Conservation (phyloP, 1,140 invertebrate genomes). For the Cheumatopsyche charites region DNA sequence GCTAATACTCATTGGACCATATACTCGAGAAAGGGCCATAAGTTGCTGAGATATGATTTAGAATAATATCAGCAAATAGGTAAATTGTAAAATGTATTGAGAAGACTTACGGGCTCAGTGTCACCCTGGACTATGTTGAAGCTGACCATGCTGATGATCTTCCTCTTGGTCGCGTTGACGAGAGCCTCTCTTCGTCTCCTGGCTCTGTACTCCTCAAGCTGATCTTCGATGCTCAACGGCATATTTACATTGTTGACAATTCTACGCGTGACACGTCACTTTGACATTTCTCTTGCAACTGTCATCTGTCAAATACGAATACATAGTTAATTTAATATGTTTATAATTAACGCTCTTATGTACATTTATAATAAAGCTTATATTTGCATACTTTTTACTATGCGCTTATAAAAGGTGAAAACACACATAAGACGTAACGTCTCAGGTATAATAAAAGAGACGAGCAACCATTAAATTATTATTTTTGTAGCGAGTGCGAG, state of each 20-base stretch:
- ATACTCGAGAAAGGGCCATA: not conserved
- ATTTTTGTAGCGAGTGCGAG: too few relatives aligned
- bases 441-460: too few relatives aligned
- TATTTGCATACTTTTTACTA: too few relatives aligned
- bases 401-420: too few relatives aligned
- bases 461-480: too few relatives aligned
- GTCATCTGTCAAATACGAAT: slow-evolving; percentile 15
- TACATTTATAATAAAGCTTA: too few relatives aligned
- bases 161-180: slow-evolving; percentile 53
- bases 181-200: slow-evolving; percentile 54
- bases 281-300: not conserved
- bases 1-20: not conserved
- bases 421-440: too few relatives aligned
- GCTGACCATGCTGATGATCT: slow-evolving; percentile 44
- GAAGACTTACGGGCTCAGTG: slow-evolving; percentile 4
- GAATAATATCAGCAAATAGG: not conserved
- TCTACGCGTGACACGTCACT: not conserved
- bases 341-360: too few relatives aligned
- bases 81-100: not conserved
- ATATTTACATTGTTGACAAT: not conserved
- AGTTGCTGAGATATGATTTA: not conserved
- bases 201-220: slow-evolving; percentile 57
- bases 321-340: too few relatives aligned
- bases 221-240: slow-evolving; percentile 54
- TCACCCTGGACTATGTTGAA: not conserved